Evolutionary conservation across 23 tunicate genomes (phyloP).

Genomic region (Ascidia mentula): DNA sequence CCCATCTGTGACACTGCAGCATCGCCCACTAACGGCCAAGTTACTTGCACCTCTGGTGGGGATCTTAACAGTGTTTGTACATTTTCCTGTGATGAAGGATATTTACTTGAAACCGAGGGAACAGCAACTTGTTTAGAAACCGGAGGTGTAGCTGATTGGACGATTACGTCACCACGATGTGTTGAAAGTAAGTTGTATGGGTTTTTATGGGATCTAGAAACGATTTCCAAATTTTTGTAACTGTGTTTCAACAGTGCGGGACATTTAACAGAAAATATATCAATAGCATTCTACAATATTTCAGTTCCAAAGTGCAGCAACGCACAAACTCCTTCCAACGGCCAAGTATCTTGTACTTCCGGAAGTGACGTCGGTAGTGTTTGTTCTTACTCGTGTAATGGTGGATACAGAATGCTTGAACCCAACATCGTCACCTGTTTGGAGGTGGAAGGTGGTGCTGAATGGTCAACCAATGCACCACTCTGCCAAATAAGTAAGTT

Average conservation of each 20-base stretch:
- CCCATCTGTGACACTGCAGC: not conserved
- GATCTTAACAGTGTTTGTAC: not conserved
- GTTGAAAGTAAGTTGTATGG: not conserved
- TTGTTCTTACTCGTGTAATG: not conserved
- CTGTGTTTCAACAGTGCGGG: too few relatives aligned
- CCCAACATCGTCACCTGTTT: not conserved
- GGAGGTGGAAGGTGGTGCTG: not conserved
- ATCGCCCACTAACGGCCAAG: not conserved
- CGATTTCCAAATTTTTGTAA: too few relatives aligned
- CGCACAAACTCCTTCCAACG: too few relatives aligned
- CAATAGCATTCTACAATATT: too few relatives aligned
- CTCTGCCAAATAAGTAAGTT: not conserved
- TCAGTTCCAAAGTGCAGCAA: too few relatives aligned
- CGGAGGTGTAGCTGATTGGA: not conserved
- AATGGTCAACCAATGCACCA: not conserved
- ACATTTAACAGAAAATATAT: too few relatives aligned
- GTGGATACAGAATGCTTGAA: not conserved
- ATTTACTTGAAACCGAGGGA: not conserved
- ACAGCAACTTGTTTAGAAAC: not conserved
- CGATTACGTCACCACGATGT: not conserved
- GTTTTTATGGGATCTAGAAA: too few relatives aligned
- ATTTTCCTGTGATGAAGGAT: constrained; percentile 1
- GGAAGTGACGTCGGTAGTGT: not conserved
- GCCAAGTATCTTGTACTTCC: not conserved
- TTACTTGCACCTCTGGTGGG: not conserved